phyloP scores from a whole-genome alignment of 2,113 vertebrate species.

The Indicator maculatus region DNA sequence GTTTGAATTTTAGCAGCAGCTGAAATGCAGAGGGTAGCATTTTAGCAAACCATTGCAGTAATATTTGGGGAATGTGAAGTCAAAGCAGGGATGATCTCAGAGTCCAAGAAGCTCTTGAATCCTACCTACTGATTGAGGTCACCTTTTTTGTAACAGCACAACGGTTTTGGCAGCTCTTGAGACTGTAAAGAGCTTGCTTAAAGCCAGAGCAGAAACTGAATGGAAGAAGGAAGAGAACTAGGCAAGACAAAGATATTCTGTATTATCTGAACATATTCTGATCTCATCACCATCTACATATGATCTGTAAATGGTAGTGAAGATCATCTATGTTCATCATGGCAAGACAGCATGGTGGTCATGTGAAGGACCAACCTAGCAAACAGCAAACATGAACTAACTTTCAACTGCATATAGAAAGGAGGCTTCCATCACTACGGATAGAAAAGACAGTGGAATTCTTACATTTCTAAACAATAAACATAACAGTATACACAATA shows the following conservation, averaged over 20 bases:
- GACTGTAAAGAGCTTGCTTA: slow-evolving; percentile 30
- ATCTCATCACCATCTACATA: neutral
- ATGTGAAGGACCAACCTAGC: neutral
- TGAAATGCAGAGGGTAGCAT: neutral
- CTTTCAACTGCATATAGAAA: neutral
- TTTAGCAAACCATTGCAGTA: slow-evolving; percentile 30
- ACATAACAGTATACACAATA: neutral
- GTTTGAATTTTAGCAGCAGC: neutral
- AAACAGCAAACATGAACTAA: neutral
- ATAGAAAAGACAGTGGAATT: neutral
- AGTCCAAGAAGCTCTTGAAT: slow-evolving; percentile 6
- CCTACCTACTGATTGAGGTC: slow-evolving; percentile 44
- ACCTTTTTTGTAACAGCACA: slow-evolving; percentile 52
- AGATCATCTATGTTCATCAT: neutral
- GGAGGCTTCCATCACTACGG: neutral
- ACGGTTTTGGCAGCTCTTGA: slow-evolving; percentile 30
- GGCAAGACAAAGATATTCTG: neutral
- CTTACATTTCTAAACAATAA: neutral
- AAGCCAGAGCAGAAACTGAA: slow-evolving; percentile 40
- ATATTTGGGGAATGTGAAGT: slow-evolving; percentile 55
- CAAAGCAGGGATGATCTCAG: slow-evolving; percentile 58
- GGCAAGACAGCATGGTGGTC: fast-evolving
- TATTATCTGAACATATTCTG: neutral
- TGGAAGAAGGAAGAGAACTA: slow-evolving; percentile 16
- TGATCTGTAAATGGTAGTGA: neutral